Evolutionary conservation across 2,113 vertebrate species (phyloP), one percentile per base, ranked within the genome.

Genomic region (Macquaria australasica): DNA sequence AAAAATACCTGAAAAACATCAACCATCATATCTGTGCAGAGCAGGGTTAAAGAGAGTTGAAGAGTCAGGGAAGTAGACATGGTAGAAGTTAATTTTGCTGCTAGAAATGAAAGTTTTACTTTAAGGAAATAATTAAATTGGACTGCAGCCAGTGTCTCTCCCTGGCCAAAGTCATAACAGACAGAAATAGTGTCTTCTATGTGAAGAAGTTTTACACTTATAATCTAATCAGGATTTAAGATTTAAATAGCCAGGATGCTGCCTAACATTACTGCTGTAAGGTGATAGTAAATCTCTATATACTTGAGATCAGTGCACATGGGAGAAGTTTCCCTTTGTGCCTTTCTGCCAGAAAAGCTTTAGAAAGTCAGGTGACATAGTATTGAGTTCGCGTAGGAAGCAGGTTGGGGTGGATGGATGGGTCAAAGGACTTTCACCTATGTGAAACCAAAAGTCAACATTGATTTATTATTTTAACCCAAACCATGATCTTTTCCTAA

Each of bases 81-180:
- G 31, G 25, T n/a, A n/a, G 25, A 73, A 73, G 84, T 82, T 67
- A 51, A 88, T 70, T 79, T 72, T 81, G 56, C 70, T 41, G 43
- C 58, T 41, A 31, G 64, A 90, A 90, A 83, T 82, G 78, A 87
- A 88, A 75, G 55, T 85, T 87, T 81, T 64, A 87, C 53, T 81
- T 25, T 77, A 28, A 76, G 67, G 79, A 73, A 75, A 85, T 91
- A 87, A 90, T 89, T 86, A 79, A 87, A 88, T 83, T 91, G 86
- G 83, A 79, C 25, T 16, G 14, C 53, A 69, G 87, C 89, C 87
- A 90, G 53, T 43, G 21, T 68, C 63, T 74, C 39, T 51, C 8
- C 31, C 28, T 23, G 50, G 69, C 79, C 80, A 91, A 84, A 88
- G 73, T 86, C 80, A 72, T 79, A 81, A 83, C 34, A 64, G 25